These are phyloP conservation scores for Chascanopsetta lugubris DNA, from an alignment of 2,113 vertebrate species.

Conservation along the genomic window DNA sequence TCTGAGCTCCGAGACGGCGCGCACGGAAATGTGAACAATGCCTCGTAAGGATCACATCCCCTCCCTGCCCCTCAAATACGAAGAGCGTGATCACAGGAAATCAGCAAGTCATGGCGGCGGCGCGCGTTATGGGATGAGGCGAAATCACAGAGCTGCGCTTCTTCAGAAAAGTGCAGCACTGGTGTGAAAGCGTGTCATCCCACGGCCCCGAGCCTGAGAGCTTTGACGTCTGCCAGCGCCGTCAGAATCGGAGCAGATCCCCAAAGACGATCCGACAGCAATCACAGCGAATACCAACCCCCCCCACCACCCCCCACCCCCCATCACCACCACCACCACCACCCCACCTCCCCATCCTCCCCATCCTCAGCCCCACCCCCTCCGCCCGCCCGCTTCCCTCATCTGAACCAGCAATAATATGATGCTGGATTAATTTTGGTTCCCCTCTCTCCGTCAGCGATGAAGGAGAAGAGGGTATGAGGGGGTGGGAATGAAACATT, in stretches of 20 bases:
- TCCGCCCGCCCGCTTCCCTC: conserved; percentile 57
- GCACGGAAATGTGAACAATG: conserved; percentile 44
- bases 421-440: conserved; percentile 75
- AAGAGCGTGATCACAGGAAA: conserved; percentile 45
- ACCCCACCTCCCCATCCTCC: no score
- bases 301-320: no score
- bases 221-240: conserved; percentile 71
- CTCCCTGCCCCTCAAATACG: neutral
- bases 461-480: conserved; percentile 42
- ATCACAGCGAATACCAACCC: conserved; percentile 69
- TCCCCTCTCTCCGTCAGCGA: conserved; percentile 68
- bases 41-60: conserved; percentile 11
- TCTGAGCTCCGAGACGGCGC: conserved; percentile 37
- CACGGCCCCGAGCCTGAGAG: conserved; percentile 54
- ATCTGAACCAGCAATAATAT: conserved; percentile 75
- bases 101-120: conserved; percentile 44
- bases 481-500: conserved; percentile 67
- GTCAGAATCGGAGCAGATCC: conserved; percentile 77
- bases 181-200: conserved; percentile 68
- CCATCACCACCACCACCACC: no score
- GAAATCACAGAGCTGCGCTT: conserved; percentile 46
- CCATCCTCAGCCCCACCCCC: no score
- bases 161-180: conserved; percentile 42
- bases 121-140: conserved; percentile 39
- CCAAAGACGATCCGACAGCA: conserved; percentile 72